Base-by-base conservation (phyloP, 2,888 invertebrate species). In the Troides aeacus region DNA sequence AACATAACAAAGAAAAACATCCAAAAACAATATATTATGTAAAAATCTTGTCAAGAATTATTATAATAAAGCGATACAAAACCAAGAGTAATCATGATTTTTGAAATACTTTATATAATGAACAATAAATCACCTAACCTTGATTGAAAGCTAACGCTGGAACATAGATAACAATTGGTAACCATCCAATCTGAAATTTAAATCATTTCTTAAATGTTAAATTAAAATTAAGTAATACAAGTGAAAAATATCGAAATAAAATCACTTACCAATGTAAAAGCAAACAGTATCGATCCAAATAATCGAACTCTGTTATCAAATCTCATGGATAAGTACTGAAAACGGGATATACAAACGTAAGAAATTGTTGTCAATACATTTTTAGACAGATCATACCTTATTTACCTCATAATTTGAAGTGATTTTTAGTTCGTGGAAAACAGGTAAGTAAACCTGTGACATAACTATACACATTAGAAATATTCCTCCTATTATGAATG, bases 61-160 rank as follows among this genome's bases (percentile, higher is more conserved):
- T 12, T 46, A 46, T 46, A 46, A 46, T 46, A 46, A 15, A 15
- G 46, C 15, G 1, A 1, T 39, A 39, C 10, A 39, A 39, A 39
- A 39, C 10, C 39, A 39, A 39, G 1, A 39, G 7, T 10, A 39
- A 39, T 10, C 1, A 39, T 39, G 1, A 39, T 10, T 39, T 39
- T 39, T 8, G 8, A 10, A 39, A 10, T 10, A 39, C 39, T 10
- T 10, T 46, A 46, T 15, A 46, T 2, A 24, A 30, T 30, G 46
- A 67, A 64, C 61, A 56, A 30, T 53, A 24, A 63, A 23, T 57
- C 0, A 36, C 12, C 10, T 80, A 90, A 96, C 96, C 96, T 94
- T 96, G 96, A 92, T 96, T 96, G 80, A 96, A 96, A 50, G 96
- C 96, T 77, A 96, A 84, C 0, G 96, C 96, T 42, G 96, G 96